Evolutionary conservation across 2,888 invertebrate genomes (phyloP).

Genomic region (Noctuana brunneofusca): DNA sequence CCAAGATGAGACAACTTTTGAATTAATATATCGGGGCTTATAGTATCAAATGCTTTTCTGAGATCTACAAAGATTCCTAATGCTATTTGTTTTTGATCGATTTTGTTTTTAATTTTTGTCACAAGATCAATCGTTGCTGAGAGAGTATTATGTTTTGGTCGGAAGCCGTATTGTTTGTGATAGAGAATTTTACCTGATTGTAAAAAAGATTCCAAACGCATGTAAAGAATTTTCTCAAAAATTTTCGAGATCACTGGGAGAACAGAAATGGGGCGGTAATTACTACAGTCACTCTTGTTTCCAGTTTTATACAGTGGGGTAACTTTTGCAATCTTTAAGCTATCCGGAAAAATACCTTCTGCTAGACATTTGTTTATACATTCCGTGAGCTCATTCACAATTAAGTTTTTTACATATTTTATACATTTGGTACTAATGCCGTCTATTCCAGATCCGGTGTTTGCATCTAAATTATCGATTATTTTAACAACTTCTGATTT

Average conservation of each 20-base stretch:
- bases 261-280: conserved; percentile 39
- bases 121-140: conserved; percentile 36
- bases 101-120: conserved; percentile 37
- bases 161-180: conserved; percentile 22
- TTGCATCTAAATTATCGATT: neutral
- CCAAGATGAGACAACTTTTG: conserved; percentile 31
- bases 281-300: conserved; percentile 14
- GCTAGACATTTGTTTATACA: conserved; percentile 1
- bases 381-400: neutral
- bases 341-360: conserved; percentile 25
- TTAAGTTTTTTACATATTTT: neutral
- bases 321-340: conserved; percentile 39
- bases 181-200: neutral
- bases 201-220: conserved; percentile 8
- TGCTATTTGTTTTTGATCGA: conserved; percentile 35
- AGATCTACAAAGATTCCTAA: conserved; percentile 40
- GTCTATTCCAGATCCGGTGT: neutral
- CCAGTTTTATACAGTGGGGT: conserved; percentile 39
- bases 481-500: neutral
- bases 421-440: neutral
- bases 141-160: conserved; percentile 34
- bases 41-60: conserved; percentile 33
- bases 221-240: conserved; percentile 24
- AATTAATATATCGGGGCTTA: conserved; percentile 31
- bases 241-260: conserved; percentile 30